Conservation (phyloP, 2,888 invertebrate species). For the Cosmia trapezina region DNA sequence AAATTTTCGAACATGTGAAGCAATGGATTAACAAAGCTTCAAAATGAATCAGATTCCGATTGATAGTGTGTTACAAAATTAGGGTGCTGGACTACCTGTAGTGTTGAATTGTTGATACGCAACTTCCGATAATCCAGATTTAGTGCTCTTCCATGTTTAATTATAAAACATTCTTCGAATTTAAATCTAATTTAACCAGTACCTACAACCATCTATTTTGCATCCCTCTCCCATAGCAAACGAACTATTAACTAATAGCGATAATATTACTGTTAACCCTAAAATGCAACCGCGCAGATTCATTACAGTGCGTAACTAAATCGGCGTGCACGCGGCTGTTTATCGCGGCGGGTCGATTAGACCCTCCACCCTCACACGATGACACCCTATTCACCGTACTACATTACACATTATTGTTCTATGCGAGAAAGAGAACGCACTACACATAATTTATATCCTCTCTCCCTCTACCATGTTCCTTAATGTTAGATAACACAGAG, state of each 20-base stretch:
- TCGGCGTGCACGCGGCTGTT: conserved; percentile 82
- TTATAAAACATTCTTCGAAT: background rate
- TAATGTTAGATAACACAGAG: conserved; percentile 68
- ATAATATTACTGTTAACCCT: conserved; percentile 78
- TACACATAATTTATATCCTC: conserved; percentile 60
- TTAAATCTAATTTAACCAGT: conserved; percentile 14
- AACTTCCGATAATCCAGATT: background rate
- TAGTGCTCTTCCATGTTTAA: background rate
- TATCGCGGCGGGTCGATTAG: conserved; percentile 81
- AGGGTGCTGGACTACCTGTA: too few species aligned
- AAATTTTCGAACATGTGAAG: too few species aligned
- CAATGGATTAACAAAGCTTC: too few species aligned
- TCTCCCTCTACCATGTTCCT: conserved; percentile 66
- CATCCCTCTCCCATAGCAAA: conserved; percentile 55
- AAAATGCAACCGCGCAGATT: conserved; percentile 82
- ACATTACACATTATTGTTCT: conserved; percentile 70
- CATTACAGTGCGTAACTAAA: conserved; percentile 85
- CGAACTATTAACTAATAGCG: conserved; percentile 75
- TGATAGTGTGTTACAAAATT: too few species aligned
- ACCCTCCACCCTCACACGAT: conserved; percentile 80
- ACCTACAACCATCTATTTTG: conserved; percentile 22
- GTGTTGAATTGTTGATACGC: background rate
- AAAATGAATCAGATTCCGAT: too few species aligned
- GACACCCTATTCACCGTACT: conserved; percentile 65
- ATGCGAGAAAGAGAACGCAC: conserved; percentile 68